Evolutionary conservation across 2,888 invertebrate genomes (phyloP).

Genomic region (Aplocera efformata): DNA sequence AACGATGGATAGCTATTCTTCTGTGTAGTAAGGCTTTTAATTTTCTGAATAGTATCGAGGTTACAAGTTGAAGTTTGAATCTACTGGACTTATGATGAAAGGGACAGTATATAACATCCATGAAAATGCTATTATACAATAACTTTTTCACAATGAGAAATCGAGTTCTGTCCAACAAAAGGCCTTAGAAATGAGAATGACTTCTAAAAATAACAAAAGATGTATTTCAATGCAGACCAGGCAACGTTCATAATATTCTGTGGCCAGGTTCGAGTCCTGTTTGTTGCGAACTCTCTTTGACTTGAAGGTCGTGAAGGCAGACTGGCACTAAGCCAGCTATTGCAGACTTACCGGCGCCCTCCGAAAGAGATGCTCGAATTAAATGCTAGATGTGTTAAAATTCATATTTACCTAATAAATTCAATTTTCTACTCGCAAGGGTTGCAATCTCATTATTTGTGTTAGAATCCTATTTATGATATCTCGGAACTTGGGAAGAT

Average conservation of each 20-base stretch:
- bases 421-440: not conserved
- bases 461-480: no score
- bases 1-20: no score
- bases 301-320: constrained; percentile 26
- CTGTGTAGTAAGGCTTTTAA: no score
- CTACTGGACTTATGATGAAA: no score
- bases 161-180: constrained; percentile 3
- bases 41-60: no score
- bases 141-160: constrained; percentile 4
- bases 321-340: constrained; percentile 29
- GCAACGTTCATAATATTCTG: constrained; percentile 2
- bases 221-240: constrained; percentile 9
- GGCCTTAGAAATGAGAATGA: constrained; percentile 2
- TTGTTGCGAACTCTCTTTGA: constrained; percentile 20
- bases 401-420: constrained; percentile 5
- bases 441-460: no score
- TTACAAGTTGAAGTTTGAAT: no score
- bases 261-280: constrained; percentile 20
- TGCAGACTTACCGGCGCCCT: constrained; percentile 35
- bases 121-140: no score
- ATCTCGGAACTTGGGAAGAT: not conserved
- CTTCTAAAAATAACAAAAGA: constrained; percentile 4
- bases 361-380: constrained; percentile 30
- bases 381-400: constrained; percentile 24
- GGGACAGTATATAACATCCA: no score